Conservation (phyloP, 2,888 invertebrate species). For the Gonocerus acuteangulatus region DNA sequence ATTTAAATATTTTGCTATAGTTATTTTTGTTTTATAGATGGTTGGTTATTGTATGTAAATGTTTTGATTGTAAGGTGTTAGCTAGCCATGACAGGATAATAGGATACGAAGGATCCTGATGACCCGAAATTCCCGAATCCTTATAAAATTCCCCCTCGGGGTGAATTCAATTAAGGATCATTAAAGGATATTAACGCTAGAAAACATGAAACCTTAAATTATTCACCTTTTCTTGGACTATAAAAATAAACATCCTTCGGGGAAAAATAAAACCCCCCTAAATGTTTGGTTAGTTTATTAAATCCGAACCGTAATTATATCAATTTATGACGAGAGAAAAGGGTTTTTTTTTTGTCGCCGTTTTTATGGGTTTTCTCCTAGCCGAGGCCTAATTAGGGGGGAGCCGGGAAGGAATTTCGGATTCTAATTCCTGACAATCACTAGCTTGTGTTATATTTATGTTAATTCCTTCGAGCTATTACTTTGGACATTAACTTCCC, state of each 20-base stretch:
- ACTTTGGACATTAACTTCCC: too few relatives aligned
- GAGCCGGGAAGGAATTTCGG: not conserved
- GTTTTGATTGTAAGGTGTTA: too few relatives aligned
- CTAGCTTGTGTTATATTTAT: not conserved
- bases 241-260: too few relatives aligned
- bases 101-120: too few relatives aligned
- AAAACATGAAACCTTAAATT: not conserved
- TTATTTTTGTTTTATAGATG: too few relatives aligned
- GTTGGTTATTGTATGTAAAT: too few relatives aligned
- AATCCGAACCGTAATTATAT: slow-evolving; percentile 3
- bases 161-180: not conserved
- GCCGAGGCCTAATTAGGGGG: not conserved
- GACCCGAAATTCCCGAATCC: too few relatives aligned
- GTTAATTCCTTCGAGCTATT: not conserved
- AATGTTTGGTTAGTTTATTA: slow-evolving; percentile 17
- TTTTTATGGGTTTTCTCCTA: not conserved
- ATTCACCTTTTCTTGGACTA: too few relatives aligned
- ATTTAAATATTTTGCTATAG: too few relatives aligned
- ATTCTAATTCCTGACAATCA: not conserved
- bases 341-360: not conserved
- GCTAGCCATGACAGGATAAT: too few relatives aligned
- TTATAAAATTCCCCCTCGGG: too few relatives aligned
- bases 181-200: not conserved
- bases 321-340: slow-evolving; percentile 9
- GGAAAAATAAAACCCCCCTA: not conserved